Conservation (phyloP, 2,888 invertebrate genomes). For the Leptodirus hochenwartii region DNA sequence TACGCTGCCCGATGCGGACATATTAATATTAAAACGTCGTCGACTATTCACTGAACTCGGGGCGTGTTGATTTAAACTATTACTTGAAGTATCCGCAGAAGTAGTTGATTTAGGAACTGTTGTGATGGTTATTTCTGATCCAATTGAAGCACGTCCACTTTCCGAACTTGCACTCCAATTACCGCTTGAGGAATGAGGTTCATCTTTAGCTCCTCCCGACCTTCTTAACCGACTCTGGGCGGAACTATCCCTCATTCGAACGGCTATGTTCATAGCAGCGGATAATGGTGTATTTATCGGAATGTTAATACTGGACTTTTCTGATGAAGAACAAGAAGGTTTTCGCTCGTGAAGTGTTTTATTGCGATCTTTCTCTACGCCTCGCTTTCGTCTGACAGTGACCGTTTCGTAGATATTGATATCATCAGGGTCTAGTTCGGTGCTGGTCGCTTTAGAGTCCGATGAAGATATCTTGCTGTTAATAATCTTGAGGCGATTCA, state of each 20-base stretch:
- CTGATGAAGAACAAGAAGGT: slow-evolving; percentile 51
- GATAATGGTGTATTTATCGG: slow-evolving; percentile 34
- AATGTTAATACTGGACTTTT: slow-evolving; percentile 43
- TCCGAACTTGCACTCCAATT: slow-evolving; percentile 92
- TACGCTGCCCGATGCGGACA: slow-evolving; percentile 64
- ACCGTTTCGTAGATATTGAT: slow-evolving; percentile 48
- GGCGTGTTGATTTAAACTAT: slow-evolving; percentile 44
- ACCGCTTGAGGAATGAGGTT: slow-evolving; percentile 78
- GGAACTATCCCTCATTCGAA: slow-evolving; percentile 61
- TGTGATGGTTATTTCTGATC: slow-evolving; percentile 62
- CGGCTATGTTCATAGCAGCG: slow-evolving; percentile 39
- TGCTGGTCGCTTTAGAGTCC: slow-evolving; percentile 27
- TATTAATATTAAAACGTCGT: slow-evolving; percentile 38
- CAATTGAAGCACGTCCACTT: slow-evolving; percentile 70
- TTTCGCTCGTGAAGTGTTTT: slow-evolving; percentile 59
- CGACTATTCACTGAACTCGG: slow-evolving; percentile 53
- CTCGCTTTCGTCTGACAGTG: slow-evolving; percentile 40
- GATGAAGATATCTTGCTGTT: slow-evolving; percentile 37
- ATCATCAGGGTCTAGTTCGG: slow-evolving; percentile 41
- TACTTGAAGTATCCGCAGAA: slow-evolving; percentile 46
- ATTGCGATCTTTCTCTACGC: slow-evolving; percentile 41
- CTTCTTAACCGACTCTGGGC: slow-evolving; percentile 51
- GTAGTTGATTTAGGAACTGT: slow-evolving; percentile 52
- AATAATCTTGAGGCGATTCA: slow-evolving; percentile 56
- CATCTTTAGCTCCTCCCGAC: slow-evolving; percentile 49